Conservation (phyloP, 2,113 vertebrate genomes). For the Gracilinanus agilis region DNA sequence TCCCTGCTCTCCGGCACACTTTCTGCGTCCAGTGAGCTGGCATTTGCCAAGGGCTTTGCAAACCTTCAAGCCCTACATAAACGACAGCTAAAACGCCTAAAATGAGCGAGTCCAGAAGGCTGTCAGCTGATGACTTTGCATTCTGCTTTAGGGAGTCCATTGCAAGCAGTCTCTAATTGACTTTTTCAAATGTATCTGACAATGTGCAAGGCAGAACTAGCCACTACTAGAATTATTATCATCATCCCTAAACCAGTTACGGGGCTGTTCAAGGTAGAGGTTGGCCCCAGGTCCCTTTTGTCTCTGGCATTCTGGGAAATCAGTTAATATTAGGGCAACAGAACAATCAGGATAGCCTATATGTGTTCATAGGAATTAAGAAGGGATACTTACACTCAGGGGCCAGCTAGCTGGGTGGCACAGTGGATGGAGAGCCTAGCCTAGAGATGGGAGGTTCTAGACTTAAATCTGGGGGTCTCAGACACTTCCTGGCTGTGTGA, state of each 20-base stretch:
- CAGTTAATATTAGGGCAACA: neutral
- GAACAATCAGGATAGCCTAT: neutral
- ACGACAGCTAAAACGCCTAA: neutral
- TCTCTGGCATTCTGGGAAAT: neutral
- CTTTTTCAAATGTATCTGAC: neutral
- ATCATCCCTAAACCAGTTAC: neutral
- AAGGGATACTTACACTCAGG: neutral
- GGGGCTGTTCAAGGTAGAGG: neutral
- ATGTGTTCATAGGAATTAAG: conserved; percentile 26
- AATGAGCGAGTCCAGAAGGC: neutral
- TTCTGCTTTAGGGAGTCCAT: neutral
- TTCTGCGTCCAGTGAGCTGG: neutral
- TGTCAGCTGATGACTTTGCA: neutral
- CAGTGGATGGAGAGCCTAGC: too few relatives aligned
- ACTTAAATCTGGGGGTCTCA: too few relatives aligned
- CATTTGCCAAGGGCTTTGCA: neutral
- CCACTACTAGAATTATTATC: neutral
- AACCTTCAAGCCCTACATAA: neutral
- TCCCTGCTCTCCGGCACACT: neutral
- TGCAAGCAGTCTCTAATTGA: neutral
- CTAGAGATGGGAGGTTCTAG: too few relatives aligned
- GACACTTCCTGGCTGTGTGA: too few relatives aligned
- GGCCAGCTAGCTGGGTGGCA: too few relatives aligned
- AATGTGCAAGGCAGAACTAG: neutral
- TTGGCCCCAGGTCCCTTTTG: neutral